Evolutionary conservation across 2,888 invertebrate genomes (phyloP), one percentile per base, ranked within the genome.

Genomic region (Mechanitis mazaeus): DNA sequence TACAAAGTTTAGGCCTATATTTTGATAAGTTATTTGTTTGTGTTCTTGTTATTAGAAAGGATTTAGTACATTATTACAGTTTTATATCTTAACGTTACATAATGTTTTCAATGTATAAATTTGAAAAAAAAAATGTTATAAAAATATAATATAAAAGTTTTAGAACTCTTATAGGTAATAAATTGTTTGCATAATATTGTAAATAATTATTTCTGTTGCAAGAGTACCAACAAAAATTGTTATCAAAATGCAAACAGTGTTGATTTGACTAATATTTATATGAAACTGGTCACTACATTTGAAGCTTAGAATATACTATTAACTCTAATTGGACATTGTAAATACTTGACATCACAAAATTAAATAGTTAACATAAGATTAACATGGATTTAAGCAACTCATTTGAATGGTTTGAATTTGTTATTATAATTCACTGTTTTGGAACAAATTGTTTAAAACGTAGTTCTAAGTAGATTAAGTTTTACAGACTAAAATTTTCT

Each of bases 321-420:
- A 54, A 58, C 59, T 58, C 73, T 74, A 72, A 69, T 74, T 70
- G 72, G 71, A 73, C 71, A 71, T 75, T 87, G 84, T 87, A 86
- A 79, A 86, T 86, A 85, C 75, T 71, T 74, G 75, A 80, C 84
- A 87, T 86, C 85, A 87, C 86, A 84, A 75, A 70, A 73, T 74
- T 50, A 57, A 50, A 50, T 50, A 50, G 50, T 12, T 31, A 46
- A 20, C 75, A 65, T 70, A 72, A 71, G 73, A 70, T 74, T 72
- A 75, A 73, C 70, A 69, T 64, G 69, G 65, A 63, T 63, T 75
- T 74, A 68, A 68, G 75, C 73, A 72, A 67, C 20, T 68, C 72
- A 72, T 72, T 70, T 72, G 63, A 71, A 71, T 67, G 71, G 73
- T 75, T 77, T 75, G 69, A 75, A 80, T 78, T 83, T 81, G 80